phyloP scores from a whole-genome alignment of 2,113 vertebrate genomes.

The Edolisoma coerulescens region DNA sequence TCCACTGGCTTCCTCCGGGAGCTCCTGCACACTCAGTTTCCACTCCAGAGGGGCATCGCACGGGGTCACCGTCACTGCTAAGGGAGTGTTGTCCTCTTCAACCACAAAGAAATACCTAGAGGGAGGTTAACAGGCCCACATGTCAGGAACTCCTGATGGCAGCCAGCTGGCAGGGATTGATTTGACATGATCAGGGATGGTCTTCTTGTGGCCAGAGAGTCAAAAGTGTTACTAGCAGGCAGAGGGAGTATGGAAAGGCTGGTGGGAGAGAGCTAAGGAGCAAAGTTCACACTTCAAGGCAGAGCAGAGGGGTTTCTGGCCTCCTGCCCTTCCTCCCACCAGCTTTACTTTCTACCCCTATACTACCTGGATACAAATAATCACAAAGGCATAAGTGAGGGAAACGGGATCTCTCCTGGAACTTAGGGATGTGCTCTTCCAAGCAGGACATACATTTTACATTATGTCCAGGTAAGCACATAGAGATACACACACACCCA shows the following conservation, averaged over 20 bases:
- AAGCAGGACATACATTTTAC: background rate
- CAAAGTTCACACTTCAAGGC: background rate
- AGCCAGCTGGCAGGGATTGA: background rate
- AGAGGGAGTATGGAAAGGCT: background rate
- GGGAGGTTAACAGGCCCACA: background rate
- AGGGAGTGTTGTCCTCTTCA: constrained; percentile 96
- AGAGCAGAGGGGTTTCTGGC: background rate
- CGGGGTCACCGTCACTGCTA: constrained; percentile 93
- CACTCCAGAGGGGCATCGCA: constrained; percentile 96
- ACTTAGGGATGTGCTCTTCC: background rate
- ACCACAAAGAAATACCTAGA: constrained; percentile 95
- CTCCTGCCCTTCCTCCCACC: background rate
- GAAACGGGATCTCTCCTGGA: background rate
- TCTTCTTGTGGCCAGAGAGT: background rate
- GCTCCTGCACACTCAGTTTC: constrained; percentile 93
- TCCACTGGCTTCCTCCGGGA: constrained; percentile 90
- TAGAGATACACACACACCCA: background rate
- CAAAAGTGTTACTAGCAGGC: background rate
- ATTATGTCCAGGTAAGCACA: background rate
- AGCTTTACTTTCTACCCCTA: background rate
- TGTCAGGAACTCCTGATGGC: background rate
- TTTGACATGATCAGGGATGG: background rate
- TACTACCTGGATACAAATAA: background rate
- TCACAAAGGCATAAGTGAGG: background rate
- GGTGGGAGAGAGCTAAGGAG: background rate